Conservation (phyloP, 2,888 invertebrate genomes). For the Drosophila engyochracea region DNA sequence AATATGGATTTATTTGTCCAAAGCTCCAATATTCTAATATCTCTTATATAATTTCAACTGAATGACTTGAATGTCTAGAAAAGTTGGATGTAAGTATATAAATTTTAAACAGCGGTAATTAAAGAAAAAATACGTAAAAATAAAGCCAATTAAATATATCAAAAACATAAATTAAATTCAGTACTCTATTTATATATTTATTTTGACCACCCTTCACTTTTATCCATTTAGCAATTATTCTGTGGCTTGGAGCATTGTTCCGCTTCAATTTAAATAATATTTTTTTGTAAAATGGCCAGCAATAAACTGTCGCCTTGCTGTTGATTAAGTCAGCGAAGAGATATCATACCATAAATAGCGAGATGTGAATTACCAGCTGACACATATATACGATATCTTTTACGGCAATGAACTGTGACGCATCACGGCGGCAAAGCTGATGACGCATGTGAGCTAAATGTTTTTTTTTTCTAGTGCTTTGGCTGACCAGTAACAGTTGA, state of each 20-base stretch:
- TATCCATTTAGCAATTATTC: neutral
- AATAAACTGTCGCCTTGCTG: neutral
- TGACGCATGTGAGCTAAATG: slow-evolving; percentile 56
- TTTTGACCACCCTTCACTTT: neutral
- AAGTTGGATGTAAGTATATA: accelerated
- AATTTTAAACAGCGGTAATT: neutral
- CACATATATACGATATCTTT: neutral
- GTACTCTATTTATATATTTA: neutral
- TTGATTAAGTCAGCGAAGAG: slow-evolving; percentile 11
- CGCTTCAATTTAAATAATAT: neutral
- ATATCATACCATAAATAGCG: slow-evolving; percentile 4
- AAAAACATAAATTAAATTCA: neutral
- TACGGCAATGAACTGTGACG: slow-evolving; percentile 31
- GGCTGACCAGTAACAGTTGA: slow-evolving; percentile 57
- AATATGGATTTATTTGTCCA: neutral
- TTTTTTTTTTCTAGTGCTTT: slow-evolving; percentile 17
- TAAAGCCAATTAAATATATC: neutral
- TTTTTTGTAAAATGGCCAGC: neutral
- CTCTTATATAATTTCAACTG: neutral
- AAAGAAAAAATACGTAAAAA: neutral
- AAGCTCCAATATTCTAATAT: neutral
- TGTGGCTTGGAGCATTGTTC: neutral
- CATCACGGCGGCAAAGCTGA: slow-evolving; percentile 35
- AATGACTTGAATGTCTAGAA: neutral
- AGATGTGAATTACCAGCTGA: slow-evolving; percentile 16